Base-by-base conservation (phyloP, 2,797 vertebrate genomes). In the Chaetodon trifasciatus region DNA sequence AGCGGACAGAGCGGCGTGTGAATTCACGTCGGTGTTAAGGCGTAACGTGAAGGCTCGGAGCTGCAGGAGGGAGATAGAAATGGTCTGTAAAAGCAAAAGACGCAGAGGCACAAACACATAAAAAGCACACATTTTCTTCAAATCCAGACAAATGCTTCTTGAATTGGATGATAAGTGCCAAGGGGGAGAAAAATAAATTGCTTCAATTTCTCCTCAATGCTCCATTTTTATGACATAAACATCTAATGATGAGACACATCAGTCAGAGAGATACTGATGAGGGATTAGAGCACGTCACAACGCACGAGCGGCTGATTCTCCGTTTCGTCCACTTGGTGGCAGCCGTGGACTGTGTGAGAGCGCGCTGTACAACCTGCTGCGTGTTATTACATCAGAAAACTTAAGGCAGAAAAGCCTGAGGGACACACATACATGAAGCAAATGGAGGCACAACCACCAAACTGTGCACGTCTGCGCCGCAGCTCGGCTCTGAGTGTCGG, bases 301-400 rank as follows among this genome's bases (percentile, higher is more conserved):
- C 0, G 44, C 46, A 56, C 24, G 70, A 79, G 74, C 67, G 70
- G 75, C 53, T 17, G 58, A 64, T 84, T 82, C 66, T 70, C 74
- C 1, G 0, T n/a, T 70, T 73, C 4, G 5, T 77, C 93, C 94
- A 93, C 91, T 93, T 86, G 94, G 83, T 88, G 93, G 93, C 92
- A 89, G 83, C 82, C 39, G 23, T 16, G 88, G 74, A 84, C 82
- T 17, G 80, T 0, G 50, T 8, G 67, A 78, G 76, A 40, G 8
- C n/a, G 6, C 3, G 23, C 81, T 87, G 91, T 85, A 91, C 88
- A 91, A 78, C 87, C 89, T 87, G 90, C 89, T 90, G 92, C 72
- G 42, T 68, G 79, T 84, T 89, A 82, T 93, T 93, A 91, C 92
- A 90, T 92, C 91, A 93, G 91, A 92, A 92, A 93, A 91, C 87